Percentiles rank a stretch among this genome's conserved stretches.
phyloP scores from a whole-genome alignment of 2,797 vertebrate genomes.

The Siniperca undulata region DNA sequence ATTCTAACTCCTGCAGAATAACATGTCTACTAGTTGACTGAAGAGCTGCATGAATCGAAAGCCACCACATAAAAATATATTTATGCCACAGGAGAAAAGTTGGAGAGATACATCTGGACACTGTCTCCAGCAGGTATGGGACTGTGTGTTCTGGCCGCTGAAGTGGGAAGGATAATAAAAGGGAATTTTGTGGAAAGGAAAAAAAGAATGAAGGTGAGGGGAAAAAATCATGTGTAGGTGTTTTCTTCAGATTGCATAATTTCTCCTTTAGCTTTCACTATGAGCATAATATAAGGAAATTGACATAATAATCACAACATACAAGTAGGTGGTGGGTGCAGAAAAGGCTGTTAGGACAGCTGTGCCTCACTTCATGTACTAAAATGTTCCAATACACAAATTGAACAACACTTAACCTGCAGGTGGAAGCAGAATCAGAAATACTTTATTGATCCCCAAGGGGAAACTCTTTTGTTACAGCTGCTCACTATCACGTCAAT shows the following conservation, averaged over 20 bases:
- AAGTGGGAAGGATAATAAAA: constrained; percentile 52
- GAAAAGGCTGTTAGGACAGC: constrained; percentile 7
- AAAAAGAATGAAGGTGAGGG: background rate
- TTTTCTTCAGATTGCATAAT: background rate
- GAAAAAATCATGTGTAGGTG: background rate
- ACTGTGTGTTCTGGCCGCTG: constrained; percentile 63
- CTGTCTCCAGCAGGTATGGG: constrained; percentile 60
- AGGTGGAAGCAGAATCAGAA: background rate
- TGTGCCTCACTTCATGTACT: background rate
- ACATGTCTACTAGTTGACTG: constrained; percentile 38
- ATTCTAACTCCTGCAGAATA: constrained; percentile 38
- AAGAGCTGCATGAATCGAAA: constrained; percentile 47
- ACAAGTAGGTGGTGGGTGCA: background rate
- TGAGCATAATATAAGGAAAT: background rate
- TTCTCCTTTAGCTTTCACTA: background rate
- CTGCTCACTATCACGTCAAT: too few species aligned
- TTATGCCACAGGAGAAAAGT: constrained; percentile 54
- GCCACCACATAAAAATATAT: constrained; percentile 58
- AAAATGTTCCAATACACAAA: background rate
- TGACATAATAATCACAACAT: background rate
- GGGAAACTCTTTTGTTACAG: too few species aligned
- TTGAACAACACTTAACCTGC: background rate
- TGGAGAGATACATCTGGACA: constrained; percentile 61
- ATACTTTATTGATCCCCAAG: too few species aligned
- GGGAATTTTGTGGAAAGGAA: constrained; percentile 20